A percentile compares a stretch with the other conserved stretches of the same genome.
phyloP scores from a whole-genome alignment of 2,113 vertebrate genomes.

The Urocitellus parryii region DNA sequence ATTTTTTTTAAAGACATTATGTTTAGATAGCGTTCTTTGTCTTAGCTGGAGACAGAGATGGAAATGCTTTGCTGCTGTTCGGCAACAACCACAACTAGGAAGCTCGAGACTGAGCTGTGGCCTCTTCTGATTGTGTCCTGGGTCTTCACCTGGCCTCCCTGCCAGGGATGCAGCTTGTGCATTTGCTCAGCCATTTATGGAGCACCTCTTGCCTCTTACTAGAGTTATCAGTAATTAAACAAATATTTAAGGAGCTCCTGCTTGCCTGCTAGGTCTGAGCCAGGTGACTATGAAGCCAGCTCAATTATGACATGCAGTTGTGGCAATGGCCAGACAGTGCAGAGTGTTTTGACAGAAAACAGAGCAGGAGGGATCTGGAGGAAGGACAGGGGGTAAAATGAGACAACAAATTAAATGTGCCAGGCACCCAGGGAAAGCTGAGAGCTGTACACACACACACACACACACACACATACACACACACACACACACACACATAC shows the following conservation, averaged over 20 bases:
- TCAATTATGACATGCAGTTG: neutral
- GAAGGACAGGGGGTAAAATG: neutral
- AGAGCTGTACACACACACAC: neutral
- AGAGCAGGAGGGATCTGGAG: neutral
- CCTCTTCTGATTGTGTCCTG: neutral
- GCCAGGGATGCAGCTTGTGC: neutral
- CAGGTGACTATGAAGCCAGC: neutral
- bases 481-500: too few relatives aligned
- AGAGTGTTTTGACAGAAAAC: neutral
- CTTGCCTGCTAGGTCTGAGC: neutral
- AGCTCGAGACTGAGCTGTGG: too few relatives aligned
- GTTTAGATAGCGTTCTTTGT: neutral
- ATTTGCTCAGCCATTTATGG: neutral
- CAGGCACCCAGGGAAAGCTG: neutral
- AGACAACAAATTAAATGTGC: neutral
- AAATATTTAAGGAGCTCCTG: neutral
- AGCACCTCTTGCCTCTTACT: neutral
- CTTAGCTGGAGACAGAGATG: neutral
- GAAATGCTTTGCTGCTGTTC: neutral
- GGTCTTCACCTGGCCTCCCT: too few relatives aligned
- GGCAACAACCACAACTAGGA: neutral
- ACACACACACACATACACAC: too few relatives aligned
- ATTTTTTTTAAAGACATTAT: too few relatives aligned
- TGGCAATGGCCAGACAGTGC: neutral
- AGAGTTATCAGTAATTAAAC: neutral